Evolutionary conservation across 2,113 vertebrate genomes (phyloP).

Genomic region (Poecile atricapillus): DNA sequence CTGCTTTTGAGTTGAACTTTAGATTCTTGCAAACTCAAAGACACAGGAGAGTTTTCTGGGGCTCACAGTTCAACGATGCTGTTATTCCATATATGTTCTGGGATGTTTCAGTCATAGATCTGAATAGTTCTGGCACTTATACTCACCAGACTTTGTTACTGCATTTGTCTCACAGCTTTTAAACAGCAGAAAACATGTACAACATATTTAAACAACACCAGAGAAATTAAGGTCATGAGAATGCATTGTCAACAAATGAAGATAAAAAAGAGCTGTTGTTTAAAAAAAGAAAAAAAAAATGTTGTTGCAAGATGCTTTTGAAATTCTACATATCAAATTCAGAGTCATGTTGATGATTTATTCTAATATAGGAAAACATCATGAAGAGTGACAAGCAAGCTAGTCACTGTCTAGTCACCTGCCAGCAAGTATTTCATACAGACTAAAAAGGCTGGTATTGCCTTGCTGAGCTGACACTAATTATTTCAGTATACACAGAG

Average conservation of each 20-base stretch:
- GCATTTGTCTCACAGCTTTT: constrained; percentile 74
- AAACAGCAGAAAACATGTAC: constrained; percentile 66
- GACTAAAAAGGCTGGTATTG: constrained; percentile 43
- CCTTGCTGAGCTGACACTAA: constrained; percentile 65
- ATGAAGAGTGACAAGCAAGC: constrained; percentile 29
- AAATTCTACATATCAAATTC: background rate
- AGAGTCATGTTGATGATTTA: constrained; percentile 3
- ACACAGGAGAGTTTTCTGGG: background rate
- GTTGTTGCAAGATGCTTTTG: background rate
- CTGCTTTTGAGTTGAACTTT: background rate
- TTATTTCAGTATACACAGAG: constrained; percentile 62
- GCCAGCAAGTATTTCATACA: constrained; percentile 43
- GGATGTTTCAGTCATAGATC: constrained; percentile 44
- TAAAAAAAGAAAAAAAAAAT: background rate
- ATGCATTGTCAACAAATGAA: constrained; percentile 55
- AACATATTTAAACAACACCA: constrained; percentile 68
- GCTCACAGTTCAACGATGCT: accelerated
- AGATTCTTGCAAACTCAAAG: background rate
- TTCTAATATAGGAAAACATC: constrained; percentile 14
- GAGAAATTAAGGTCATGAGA: constrained; percentile 61
- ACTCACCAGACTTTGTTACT: constrained; percentile 71
- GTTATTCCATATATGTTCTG: background rate
- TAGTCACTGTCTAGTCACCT: constrained; percentile 45
- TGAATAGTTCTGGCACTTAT: constrained; percentile 58
- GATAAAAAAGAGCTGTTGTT: constrained; percentile 51